Conservation (phyloP, 1,140 invertebrate genomes). For the Euschistus heros region DNA sequence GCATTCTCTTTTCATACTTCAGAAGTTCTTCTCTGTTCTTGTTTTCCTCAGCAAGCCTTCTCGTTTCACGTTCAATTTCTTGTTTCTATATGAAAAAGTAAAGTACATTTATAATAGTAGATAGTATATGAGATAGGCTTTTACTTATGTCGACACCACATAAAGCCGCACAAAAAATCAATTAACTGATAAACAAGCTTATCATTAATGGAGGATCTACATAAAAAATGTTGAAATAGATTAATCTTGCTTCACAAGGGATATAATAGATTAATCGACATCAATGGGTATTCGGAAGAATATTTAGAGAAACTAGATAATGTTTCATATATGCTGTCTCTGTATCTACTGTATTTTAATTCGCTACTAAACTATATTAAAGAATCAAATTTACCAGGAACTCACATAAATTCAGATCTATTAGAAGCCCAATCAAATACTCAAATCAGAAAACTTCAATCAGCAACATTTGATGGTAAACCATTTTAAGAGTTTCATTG, state of each 20-base stretch:
- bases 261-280: neutral
- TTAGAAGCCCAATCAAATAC: too few relatives aligned
- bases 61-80: conserved; percentile 24
- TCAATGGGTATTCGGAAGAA: too few relatives aligned
- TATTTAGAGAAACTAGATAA: too few relatives aligned
- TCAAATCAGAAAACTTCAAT: too few relatives aligned
- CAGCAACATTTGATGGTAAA: too few relatives aligned
- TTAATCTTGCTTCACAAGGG: neutral
- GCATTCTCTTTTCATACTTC: conserved; percentile 30
- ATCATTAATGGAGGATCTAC: neutral
- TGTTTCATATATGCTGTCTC: too few relatives aligned
- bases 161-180: neutral
- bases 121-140: neutral
- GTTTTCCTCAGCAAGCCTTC: conserved; percentile 24
- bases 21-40: conserved; percentile 31
- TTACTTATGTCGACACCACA: neutral
- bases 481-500: too few relatives aligned
- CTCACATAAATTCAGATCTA: too few relatives aligned
- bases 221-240: neutral
- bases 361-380: too few relatives aligned
- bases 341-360: too few relatives aligned
- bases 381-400: too few relatives aligned
- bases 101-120: neutral
- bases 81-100: conserved; percentile 24
- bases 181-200: neutral